These are phyloP conservation scores for Rhea americana DNA, from an alignment of 2,113 vertebrate genomes.

Conservation along the genomic window DNA sequence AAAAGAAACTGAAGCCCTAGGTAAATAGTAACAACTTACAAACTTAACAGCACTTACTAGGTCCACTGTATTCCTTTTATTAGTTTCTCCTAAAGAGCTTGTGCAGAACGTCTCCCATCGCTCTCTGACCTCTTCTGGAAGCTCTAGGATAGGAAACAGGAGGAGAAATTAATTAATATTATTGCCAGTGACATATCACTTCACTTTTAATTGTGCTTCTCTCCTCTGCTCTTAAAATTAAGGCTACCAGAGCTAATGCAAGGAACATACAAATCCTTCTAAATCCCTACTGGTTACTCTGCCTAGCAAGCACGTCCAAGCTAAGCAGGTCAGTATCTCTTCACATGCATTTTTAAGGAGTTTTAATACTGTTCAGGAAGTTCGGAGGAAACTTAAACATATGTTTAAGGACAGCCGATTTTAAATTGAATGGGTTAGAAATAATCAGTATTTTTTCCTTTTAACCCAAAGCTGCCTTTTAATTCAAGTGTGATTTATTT, in stretches of 20 bases:
- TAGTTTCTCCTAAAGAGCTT: constrained; percentile 92
- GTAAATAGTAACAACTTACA: not conserved
- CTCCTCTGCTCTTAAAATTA: not conserved
- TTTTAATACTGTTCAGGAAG: not conserved
- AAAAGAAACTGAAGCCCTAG: not conserved
- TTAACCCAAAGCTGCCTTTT: not conserved
- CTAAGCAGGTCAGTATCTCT: not conserved
- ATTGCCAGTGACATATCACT: not conserved
- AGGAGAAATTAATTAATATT: not conserved
- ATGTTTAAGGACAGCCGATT: not conserved
- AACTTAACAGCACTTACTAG: constrained; percentile 82
- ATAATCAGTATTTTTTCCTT: not conserved
- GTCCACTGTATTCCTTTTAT: constrained; percentile 98
- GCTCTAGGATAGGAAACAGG: constrained; percentile 77
- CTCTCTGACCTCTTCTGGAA: constrained; percentile 88
- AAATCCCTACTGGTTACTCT: not conserved
- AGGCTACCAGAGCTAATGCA: not conserved
- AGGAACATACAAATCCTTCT: not conserved
- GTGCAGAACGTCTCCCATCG: constrained; percentile 94
- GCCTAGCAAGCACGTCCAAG: not conserved
- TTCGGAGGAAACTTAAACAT: not conserved
- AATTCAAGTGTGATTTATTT: not conserved
- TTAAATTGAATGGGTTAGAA: not conserved
- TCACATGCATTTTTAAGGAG: not conserved
- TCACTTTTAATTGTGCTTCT: not conserved